These are phyloP conservation scores for Eueides isabella DNA, from an alignment of 1,140 invertebrate genomes.

Conservation along the genomic window DNA sequence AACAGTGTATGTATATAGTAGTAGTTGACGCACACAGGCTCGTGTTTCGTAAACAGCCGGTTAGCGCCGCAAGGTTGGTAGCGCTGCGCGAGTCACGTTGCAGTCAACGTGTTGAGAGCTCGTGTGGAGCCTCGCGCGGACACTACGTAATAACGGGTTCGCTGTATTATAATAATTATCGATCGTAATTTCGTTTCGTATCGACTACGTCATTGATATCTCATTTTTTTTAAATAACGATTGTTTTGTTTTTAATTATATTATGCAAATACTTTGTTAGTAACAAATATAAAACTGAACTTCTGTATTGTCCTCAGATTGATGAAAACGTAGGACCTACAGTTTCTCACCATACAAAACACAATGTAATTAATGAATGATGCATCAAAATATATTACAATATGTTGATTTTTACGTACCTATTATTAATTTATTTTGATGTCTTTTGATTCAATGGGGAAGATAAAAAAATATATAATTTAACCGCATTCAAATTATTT, in stretches of 20 bases:
- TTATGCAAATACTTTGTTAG: neutral
- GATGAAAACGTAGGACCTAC: slow-evolving; percentile 40
- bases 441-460: neutral
- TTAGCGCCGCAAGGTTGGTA: slow-evolving; percentile 61
- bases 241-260: slow-evolving; percentile 20
- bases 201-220: slow-evolving; percentile 5
- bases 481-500: slow-evolving; percentile 20
- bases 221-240: slow-evolving; percentile 9
- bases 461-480: neutral
- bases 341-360: slow-evolving; percentile 40
- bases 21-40: slow-evolving; percentile 48
- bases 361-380: slow-evolving; percentile 38
- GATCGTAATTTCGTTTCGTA: slow-evolving; percentile 17
- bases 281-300: slow-evolving; percentile 26
- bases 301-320: slow-evolving; percentile 45
- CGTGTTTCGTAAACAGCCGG: slow-evolving; percentile 57
- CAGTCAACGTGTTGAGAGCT: slow-evolving; percentile 69
- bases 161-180: slow-evolving; percentile 36
- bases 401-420: neutral
- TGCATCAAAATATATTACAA: slow-evolving; percentile 3
- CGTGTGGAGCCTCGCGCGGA: slow-evolving; percentile 60
- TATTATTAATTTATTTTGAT: slow-evolving; percentile 9
- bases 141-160: slow-evolving; percentile 45
- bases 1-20: slow-evolving; percentile 27
- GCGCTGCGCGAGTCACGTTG: slow-evolving; percentile 68